Percentiles rank a stretch among this genome's conserved stretches.
Evolutionary conservation across 2,113 vertebrate species (phyloP).

Genomic region (Verasper variegatus): DNA sequence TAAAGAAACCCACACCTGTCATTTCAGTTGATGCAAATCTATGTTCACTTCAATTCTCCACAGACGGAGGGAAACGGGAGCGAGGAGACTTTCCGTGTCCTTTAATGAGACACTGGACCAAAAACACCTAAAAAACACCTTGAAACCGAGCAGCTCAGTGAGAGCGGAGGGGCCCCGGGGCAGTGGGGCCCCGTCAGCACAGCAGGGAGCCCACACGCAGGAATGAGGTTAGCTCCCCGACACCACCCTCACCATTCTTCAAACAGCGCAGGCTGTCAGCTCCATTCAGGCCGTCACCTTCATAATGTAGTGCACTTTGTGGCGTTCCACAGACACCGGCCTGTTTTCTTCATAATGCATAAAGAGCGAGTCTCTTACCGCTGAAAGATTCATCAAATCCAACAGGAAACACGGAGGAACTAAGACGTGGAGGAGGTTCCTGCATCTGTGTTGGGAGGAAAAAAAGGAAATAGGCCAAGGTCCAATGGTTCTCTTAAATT

Average conservation of each 20-base stretch:
- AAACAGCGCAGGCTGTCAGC: conserved; percentile 1
- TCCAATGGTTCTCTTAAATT: background rate
- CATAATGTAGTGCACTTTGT: conserved; percentile 39
- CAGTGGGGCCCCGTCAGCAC: conserved; percentile 19
- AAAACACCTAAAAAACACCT: conserved; percentile 59
- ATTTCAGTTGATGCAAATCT: background rate
- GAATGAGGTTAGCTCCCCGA: conserved; percentile 61
- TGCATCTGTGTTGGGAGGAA: background rate
- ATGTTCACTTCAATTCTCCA: background rate
- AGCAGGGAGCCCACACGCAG: conserved; percentile 47
- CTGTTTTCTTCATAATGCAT: conserved; percentile 47
- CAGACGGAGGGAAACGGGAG: conserved; percentile 1
- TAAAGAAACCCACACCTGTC: background rate
- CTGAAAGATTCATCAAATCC: conserved; percentile 36
- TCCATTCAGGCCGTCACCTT: conserved; percentile 30
- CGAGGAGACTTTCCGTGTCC: conserved; percentile 51
- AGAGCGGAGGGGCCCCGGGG: conserved; percentile 40
- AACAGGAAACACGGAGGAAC: no score
- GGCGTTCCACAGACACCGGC: background rate
- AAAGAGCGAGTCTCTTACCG: conserved; percentile 12
- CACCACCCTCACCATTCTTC: conserved; percentile 12
- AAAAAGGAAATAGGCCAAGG: conserved; percentile 1
- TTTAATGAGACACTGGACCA: conserved; percentile 45
- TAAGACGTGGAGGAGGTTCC: no score
- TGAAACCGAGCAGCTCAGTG: conserved; percentile 30